Evolutionary conservation across 2,888 invertebrate species (phyloP).

Genomic region (Selenia dentaria): DNA sequence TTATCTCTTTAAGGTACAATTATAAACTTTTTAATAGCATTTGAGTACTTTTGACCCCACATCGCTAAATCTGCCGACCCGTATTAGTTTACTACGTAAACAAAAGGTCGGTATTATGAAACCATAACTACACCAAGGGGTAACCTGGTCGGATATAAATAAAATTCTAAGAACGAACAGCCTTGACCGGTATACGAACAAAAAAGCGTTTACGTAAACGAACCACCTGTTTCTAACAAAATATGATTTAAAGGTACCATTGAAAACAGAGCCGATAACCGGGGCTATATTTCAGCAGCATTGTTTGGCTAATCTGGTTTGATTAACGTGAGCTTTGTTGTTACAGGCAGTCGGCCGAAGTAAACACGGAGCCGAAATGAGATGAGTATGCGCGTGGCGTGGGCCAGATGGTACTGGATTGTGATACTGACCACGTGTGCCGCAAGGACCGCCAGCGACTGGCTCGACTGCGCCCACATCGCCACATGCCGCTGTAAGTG

Average conservation of each 20-base stretch:
- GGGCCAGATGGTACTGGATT: conserved; percentile 83
- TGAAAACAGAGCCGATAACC: conserved; percentile 37
- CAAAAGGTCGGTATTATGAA: conserved; percentile 8
- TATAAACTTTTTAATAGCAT: background rate
- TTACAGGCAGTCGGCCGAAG: conserved; percentile 80
- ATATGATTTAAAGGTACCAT: conserved; percentile 47
- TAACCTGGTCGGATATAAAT: conserved; percentile 18
- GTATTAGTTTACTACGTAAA: conserved; percentile 10
- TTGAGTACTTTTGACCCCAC: background rate
- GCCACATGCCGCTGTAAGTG: conserved; percentile 95
- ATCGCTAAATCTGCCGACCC: too few relatives aligned
- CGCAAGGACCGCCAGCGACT: conserved; percentile 86
- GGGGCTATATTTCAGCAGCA: conserved; percentile 40
- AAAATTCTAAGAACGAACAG: conserved; percentile 40
- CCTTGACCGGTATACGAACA: conserved; percentile 49
- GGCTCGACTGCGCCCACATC: conserved; percentile 95
- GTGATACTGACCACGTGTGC: conserved; percentile 79
- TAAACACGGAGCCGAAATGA: conserved; percentile 80
- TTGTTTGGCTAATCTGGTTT: conserved; percentile 59
- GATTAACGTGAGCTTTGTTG: conserved; percentile 63
- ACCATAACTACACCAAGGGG: conserved; percentile 15
- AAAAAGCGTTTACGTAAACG: conserved; percentile 44
- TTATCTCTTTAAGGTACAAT: background rate
- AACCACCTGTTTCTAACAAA: conserved; percentile 50
- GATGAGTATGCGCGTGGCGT: conserved; percentile 84